Evolutionary conservation across 2,113 vertebrate species (phyloP).

Genomic region (Candoia aspera): DNA sequence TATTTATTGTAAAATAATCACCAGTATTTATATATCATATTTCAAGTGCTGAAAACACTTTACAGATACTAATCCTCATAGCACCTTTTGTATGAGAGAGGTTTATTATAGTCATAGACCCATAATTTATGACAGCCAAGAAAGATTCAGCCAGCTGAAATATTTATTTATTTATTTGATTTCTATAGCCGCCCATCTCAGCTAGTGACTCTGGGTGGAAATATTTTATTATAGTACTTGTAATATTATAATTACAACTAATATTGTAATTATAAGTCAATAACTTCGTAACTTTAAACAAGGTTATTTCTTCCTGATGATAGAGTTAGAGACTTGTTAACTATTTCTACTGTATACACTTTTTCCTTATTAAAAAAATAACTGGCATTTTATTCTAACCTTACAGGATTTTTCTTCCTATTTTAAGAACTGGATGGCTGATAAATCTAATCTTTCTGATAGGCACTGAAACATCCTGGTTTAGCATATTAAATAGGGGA

Average conservation of each 20-base stretch:
- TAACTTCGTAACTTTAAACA: background rate
- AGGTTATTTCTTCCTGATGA: background rate
- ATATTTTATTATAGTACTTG: background rate
- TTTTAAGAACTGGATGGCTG: background rate
- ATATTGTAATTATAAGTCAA: background rate
- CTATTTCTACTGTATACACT: background rate
- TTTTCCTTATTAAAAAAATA: background rate
- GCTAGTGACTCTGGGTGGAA: no score
- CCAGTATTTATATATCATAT: background rate
- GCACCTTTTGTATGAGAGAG: background rate
- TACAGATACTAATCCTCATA: background rate
- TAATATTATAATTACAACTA: background rate
- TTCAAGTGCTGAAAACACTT: background rate
- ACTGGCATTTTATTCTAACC: background rate
- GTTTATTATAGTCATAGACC: background rate
- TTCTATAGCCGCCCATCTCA: no score
- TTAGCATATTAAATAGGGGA: background rate
- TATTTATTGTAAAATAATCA: background rate
- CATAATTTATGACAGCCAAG: background rate
- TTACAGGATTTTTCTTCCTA: background rate
- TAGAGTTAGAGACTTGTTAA: background rate
- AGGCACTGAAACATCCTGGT: background rate
- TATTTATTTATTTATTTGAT: no score
- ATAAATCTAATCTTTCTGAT: background rate
- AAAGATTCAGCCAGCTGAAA: background rate